Evolutionary conservation across 1,140 invertebrate species (phyloP).

Genomic region (Lerema accius): DNA sequence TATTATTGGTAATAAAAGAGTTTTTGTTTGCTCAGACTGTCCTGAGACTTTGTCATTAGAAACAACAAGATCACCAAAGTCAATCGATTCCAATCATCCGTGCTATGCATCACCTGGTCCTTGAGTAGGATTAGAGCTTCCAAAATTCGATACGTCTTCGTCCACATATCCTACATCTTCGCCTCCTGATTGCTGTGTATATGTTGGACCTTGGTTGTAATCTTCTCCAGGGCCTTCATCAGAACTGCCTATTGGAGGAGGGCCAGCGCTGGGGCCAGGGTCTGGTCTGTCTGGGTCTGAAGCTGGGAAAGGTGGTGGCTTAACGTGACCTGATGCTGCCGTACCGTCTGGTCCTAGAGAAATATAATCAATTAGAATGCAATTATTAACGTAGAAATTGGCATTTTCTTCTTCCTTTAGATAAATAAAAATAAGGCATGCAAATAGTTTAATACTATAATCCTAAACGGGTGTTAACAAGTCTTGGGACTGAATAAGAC

Average conservation of each 20-base stretch:
- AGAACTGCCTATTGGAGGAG: conserved; percentile 25
- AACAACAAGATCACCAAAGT: conserved; percentile 73
- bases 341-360: conserved; percentile 74
- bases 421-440: too few relatives aligned
- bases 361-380: too few relatives aligned
- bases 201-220: conserved; percentile 52
- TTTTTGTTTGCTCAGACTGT: conserved; percentile 12
- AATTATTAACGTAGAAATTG: too few relatives aligned
- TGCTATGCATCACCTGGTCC: conserved; percentile 79
- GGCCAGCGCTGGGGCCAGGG: conserved; percentile 18
- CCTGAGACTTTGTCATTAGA: conserved; percentile 21
- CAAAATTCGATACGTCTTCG: conserved; percentile 59
- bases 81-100: conserved; percentile 68
- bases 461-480: too few relatives aligned
- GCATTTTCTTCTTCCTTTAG: too few relatives aligned
- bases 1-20: conserved; percentile 11
- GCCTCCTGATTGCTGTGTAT: conserved; percentile 42
- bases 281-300: conserved; percentile 62
- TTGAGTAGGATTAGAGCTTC: conserved; percentile 63
- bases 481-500: too few relatives aligned
- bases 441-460: too few relatives aligned
- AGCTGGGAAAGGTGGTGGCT: conserved; percentile 67
- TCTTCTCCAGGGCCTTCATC: conserved; percentile 38
- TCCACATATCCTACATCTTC: conserved; percentile 56
- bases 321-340: conserved; percentile 81